Evolutionary conservation across 2,888 invertebrate genomes (phyloP).

Genomic region (Andrena haemorrhoa): DNA sequence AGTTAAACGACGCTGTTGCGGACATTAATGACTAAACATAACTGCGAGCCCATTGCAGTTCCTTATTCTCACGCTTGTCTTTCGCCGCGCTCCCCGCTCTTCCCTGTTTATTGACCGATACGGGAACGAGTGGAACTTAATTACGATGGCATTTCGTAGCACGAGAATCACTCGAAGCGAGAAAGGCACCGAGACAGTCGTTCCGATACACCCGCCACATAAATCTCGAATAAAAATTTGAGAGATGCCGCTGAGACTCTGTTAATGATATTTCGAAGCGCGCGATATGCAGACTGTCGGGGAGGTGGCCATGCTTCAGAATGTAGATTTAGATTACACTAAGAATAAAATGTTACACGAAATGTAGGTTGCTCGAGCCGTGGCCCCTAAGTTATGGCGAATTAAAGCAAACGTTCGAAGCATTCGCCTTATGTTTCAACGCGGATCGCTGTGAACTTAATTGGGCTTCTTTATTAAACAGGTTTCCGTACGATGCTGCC

Average conservation of each 20-base stretch:
- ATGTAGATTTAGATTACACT: background rate
- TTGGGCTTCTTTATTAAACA: conserved; percentile 7
- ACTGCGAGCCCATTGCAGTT: conserved; percentile 35
- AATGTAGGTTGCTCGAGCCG: background rate
- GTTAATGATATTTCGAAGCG: background rate
- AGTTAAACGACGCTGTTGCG: conserved; percentile 52
- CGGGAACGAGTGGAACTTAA: conserved; percentile 8
- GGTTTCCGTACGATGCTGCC: background rate
- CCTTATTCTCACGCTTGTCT: conserved; percentile 59
- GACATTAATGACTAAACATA: conserved; percentile 60
- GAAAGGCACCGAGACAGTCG: background rate
- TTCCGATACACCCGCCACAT: no score
- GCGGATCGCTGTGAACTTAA: conserved; percentile 4
- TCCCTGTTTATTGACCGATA: conserved; percentile 15
- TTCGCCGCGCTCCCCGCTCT: conserved; percentile 20
- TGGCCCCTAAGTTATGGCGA: conserved; percentile 1
- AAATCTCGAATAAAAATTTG: background rate
- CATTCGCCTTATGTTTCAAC: conserved; percentile 19
- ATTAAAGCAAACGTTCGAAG: conserved; percentile 21
- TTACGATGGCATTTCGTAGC: conserved; percentile 1
- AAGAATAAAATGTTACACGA: background rate
- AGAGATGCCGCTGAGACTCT: background rate
- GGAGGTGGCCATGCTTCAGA: background rate
- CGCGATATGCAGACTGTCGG: background rate
- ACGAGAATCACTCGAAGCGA: background rate